phyloP scores from a whole-genome alignment of 2,113 vertebrate genomes.

The Dermatemys mawii region DNA sequence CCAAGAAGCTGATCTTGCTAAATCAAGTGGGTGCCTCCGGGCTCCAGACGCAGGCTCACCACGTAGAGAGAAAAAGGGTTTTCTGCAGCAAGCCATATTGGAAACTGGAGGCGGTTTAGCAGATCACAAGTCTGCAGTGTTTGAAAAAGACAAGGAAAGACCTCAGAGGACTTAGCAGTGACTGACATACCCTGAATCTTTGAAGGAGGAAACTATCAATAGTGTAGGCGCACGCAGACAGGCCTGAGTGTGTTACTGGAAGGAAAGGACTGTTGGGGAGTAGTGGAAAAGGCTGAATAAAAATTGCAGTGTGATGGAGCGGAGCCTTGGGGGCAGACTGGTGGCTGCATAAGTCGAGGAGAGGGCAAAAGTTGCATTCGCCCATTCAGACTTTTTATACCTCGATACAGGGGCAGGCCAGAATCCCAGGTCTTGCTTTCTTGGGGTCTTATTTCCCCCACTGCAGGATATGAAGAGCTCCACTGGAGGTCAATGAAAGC shows the following conservation, averaged over 20 bases:
- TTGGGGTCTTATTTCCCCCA: background rate
- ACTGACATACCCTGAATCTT: rapidly evolving
- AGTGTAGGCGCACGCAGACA: background rate
- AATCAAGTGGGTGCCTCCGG: background rate
- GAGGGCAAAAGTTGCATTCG: background rate
- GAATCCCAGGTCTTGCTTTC: no score
- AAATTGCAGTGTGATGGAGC: rapidly evolving
- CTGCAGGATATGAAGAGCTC: background rate
- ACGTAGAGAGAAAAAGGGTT: background rate
- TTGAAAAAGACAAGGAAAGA: background rate
- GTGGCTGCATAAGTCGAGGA: background rate
- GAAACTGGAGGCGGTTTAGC: background rate
- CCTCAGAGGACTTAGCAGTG: background rate
- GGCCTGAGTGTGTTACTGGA: background rate
- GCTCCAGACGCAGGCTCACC: background rate
- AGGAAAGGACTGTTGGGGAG: background rate
- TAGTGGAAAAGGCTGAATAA: background rate
- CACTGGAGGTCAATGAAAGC: background rate
- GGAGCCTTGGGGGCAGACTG: background rate
- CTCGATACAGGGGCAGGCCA: background rate
- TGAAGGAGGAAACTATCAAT: background rate
- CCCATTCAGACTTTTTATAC: background rate
- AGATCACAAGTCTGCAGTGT: background rate
- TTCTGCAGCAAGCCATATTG: background rate
- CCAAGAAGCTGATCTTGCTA: background rate